A percentile compares a stretch with the other conserved stretches of the same genome.
Evolutionary conservation across 1,140 invertebrate species (phyloP).

Genomic region (Centruroides sculpturatus): DNA sequence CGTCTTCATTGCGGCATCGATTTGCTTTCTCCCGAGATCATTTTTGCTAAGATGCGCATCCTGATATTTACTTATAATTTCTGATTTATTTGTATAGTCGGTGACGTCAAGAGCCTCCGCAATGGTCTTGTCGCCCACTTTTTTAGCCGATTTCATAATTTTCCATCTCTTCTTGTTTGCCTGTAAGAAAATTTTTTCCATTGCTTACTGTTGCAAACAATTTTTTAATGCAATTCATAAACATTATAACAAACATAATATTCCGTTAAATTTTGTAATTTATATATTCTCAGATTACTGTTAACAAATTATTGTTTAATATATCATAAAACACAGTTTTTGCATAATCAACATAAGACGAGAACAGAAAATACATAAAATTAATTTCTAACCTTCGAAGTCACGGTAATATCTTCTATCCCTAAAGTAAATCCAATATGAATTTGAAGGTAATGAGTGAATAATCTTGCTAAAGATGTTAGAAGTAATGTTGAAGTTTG

Average conservation of each 20-base stretch:
- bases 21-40: conserved; percentile 53
- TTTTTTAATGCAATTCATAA: too few relatives aligned
- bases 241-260: too few relatives aligned
- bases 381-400: conserved; percentile 29
- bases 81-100: conserved; percentile 26
- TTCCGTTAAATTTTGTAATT: too few relatives aligned
- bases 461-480: conserved; percentile 79
- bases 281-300: too few relatives aligned
- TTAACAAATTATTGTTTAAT: too few relatives aligned
- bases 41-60: conserved; percentile 50
- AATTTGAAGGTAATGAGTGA: conserved; percentile 76
- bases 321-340: too few relatives aligned
- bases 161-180: conserved; percentile 55
- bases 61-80: conserved; percentile 49
- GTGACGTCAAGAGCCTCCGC: conserved; percentile 52
- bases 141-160: conserved; percentile 48
- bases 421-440: conserved; percentile 82
- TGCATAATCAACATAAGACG: too few relatives aligned
- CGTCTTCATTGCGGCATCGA: conserved; percentile 78
- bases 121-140: conserved; percentile 47
- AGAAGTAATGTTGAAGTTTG: conserved; percentile 60
- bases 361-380: too few relatives aligned
- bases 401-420: conserved; percentile 83
- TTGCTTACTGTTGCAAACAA: too few relatives aligned
- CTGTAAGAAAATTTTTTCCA: conserved; percentile 15